Base-by-base conservation (phyloP, 2,888 invertebrate species). In the Empis stercorea region DNA sequence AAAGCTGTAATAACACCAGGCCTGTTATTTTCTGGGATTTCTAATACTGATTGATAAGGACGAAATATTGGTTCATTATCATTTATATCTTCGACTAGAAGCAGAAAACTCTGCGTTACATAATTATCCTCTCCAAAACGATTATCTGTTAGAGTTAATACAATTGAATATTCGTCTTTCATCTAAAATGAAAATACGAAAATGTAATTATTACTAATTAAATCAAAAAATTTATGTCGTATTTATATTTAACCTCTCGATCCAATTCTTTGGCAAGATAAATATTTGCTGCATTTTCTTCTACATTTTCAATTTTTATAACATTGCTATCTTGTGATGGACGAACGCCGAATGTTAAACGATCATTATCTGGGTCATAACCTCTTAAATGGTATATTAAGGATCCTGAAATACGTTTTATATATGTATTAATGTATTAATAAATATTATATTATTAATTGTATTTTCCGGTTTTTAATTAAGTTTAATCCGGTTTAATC, bases 41-140 rank as follows among this genome's bases (percentile, higher is more conserved):
- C 80, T 52, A 93, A 74, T 45, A 88, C 85, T 40, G 87, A 81
- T 57, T 85, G 86, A 70, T 88, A 88, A 16, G 87, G 82, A 64
- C 83, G 80, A 67, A 92, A 93, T 54, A 87, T 76, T 30, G 93
- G 93, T 60, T 81, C 83, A 72, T 92, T 92, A 72, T 92, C 92
- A 63, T 92, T 92, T 41, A 89, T 84, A 65, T 93, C 93, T 71
- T 92, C 92, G 41, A 93, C 89, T 57, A 92, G 74, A 45, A 92
- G 71, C 54, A 92, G 73, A 57, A 93, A 78, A 63, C 91, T 89
- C 71, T 92, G 92, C 1, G 89, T 91, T 56, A 92, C 85, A 68
- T 80, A 88, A 67, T 87, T 88, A 48, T 87, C 87, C 54, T 87
- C 85, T 20, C 87, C 88, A 54, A 91, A 77, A 61, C 83, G 80